Percentiles rank a stretch among this genome's conserved stretches.
Evolutionary conservation across 23 tunicate genomes (phyloP).

Genomic region (Ascidia mentula): DNA sequence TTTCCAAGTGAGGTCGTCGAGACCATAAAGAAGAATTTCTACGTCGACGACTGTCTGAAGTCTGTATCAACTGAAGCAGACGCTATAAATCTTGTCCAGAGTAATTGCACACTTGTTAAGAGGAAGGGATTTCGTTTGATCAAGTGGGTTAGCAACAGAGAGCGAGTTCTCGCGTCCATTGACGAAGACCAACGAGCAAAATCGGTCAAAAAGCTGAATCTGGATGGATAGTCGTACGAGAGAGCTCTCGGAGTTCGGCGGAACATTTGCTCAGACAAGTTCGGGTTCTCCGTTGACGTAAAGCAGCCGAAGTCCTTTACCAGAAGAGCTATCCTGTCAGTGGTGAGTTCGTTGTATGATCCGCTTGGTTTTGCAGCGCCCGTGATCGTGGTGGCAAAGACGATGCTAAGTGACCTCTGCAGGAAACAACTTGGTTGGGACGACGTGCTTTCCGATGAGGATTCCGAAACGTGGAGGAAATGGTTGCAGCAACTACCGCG

Average conservation of each 20-base stretch:
- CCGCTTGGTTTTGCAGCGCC: slow-evolving; percentile 24
- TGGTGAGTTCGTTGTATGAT: slow-evolving; percentile 3
- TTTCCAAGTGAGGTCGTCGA: slow-evolving; percentile 3
- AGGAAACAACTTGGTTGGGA: slow-evolving; percentile 18
- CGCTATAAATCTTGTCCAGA: neutral
- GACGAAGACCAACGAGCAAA: too few species aligned
- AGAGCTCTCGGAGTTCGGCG: neutral
- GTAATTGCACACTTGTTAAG: neutral
- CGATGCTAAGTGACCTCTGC: neutral
- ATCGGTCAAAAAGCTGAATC: too few species aligned
- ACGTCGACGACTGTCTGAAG: slow-evolving; percentile 32
- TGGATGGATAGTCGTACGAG: too few species aligned
- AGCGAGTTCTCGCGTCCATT: too few species aligned
- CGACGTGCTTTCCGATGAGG: slow-evolving; percentile 1
- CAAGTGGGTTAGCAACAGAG: slow-evolving; percentile 13
- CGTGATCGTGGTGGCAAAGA: slow-evolving; percentile 10
- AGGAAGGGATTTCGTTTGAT: too few species aligned
- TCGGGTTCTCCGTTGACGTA: neutral
- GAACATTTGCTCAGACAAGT: neutral
- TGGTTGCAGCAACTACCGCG: slow-evolving; percentile 7
- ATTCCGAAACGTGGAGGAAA: neutral
- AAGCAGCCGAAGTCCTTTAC: neutral
- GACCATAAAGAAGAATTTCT: slow-evolving; percentile 22
- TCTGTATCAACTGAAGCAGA: neutral
- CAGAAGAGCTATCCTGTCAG: slow-evolving; percentile 1